Base-by-base conservation (phyloP, 2,797 vertebrate genomes). In the Phoeniculus purpureus region DNA sequence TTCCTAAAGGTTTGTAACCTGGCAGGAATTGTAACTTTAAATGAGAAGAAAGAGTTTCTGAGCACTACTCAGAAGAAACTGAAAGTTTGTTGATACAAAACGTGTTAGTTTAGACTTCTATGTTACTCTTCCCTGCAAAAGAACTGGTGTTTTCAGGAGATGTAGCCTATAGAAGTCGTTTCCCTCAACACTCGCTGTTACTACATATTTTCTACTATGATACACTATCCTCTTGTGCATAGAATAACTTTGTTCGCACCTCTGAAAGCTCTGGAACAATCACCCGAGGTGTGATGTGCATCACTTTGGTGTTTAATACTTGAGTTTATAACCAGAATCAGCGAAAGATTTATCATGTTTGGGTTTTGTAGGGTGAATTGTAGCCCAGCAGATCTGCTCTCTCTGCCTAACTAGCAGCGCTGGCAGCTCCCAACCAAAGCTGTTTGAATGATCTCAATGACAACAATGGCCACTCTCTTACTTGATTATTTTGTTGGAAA, bases 201-300 rank as follows among this genome's bases (percentile, higher is more conserved):
- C 16, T 25, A 0, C 6, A 5, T 8, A 15, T 85, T 87, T 43
- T 56, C 32, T 83, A 2, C 31, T 10, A 3, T 16, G 60, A 31
- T 37, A 52, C 40, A 21, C 3, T 47, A 11, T 29, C 29, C 67
- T n/a, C 0, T 29, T 61, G 52, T 37, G 29, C 18, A 12, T 15
- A 10, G 65, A 75, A 37, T 4, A 3, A 8, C n/a, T 50, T 66
- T 0, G 14, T 52, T 56, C 16, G 64, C 34, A 5, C 17, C 34
- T 68, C 40, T 5, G 3, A 18, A 71, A 52, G 64, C 16, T 10
- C 54, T 5, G 25, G 26, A n/a, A 14, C n/a, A 19, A 47, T 14
- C 3, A 6, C 16, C 26, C 1, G 0, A 6, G 26, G 37, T 50
- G 66, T 50, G 66, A n/a, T 43, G 60, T 16, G 54, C 14, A 0